Evolutionary conservation across 2,797 vertebrate species (phyloP).

Genomic region (Buphagus erythrorhynchus): DNA sequence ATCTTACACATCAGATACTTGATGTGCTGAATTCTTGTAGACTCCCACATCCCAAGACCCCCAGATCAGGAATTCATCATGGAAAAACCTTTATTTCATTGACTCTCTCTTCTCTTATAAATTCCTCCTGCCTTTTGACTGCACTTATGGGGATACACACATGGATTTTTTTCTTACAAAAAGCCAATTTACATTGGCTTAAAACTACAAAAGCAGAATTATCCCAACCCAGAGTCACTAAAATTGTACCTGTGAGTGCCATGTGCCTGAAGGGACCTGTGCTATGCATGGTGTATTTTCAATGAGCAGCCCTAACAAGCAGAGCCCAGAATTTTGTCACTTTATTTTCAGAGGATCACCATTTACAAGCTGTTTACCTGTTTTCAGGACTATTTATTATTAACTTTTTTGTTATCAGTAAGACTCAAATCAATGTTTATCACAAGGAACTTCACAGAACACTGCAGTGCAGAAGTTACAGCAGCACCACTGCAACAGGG

Average conservation of each 20-base stretch:
- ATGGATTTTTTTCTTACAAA: background rate
- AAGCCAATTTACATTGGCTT: background rate
- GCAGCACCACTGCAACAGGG: background rate
- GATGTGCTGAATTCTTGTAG: background rate
- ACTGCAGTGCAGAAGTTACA: background rate
- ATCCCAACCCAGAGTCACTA: background rate
- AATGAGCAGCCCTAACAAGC: background rate
- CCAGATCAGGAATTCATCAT: background rate
- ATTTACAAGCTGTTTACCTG: background rate
- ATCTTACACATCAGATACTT: fast-evolving
- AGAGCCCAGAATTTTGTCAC: background rate
- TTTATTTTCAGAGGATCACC: background rate
- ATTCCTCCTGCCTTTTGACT: background rate
- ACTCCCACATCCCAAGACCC: background rate
- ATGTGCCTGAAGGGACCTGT: background rate
- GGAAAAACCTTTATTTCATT: background rate
- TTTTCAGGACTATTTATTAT: background rate
- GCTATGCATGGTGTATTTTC: background rate
- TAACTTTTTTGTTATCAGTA: fast-evolving
- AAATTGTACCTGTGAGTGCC: background rate
- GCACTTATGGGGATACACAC: fast-evolving
- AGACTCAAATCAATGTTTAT: background rate
- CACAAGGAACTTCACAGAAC: background rate
- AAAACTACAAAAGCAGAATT: background rate
- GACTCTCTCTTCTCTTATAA: background rate